Percentiles rank a stretch among this genome's conserved stretches.
phyloP scores from a whole-genome alignment of 2,113 vertebrate species.

The Pimephales promelas region DNA sequence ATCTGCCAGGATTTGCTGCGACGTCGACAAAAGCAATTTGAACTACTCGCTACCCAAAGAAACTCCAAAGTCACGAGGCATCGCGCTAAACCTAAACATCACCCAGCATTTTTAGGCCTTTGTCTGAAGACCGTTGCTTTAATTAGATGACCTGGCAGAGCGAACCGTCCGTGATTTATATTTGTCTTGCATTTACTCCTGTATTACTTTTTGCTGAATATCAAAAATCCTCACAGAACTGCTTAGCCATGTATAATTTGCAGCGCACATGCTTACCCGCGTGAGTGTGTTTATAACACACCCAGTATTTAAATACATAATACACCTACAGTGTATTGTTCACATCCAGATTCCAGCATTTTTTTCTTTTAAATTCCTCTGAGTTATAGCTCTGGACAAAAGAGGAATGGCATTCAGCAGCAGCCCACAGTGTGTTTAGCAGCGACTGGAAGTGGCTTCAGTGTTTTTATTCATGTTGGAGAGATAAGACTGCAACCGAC shows the following conservation, averaged over 20 bases:
- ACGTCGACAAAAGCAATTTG: slow-evolving; percentile 68
- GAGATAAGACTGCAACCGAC: slow-evolving; percentile 71
- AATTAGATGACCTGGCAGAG: slow-evolving; percentile 35
- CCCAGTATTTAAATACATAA: slow-evolving; percentile 52
- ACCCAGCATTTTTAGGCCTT: slow-evolving; percentile 1
- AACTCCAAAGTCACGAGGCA: slow-evolving; percentile 29
- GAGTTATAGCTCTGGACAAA: slow-evolving; percentile 57
- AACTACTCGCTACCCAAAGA: slow-evolving; percentile 44
- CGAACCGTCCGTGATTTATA: slow-evolving; percentile 26
- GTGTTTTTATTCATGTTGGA: slow-evolving; percentile 71
- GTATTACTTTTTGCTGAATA: slow-evolving; percentile 49
- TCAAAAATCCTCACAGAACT: slow-evolving; percentile 38
- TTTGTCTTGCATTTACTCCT: slow-evolving; percentile 37
- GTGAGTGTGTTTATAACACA: slow-evolving; percentile 53
- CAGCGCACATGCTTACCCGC: slow-evolving; percentile 35
- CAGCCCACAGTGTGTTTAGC: slow-evolving; percentile 54
- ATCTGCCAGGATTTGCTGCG: slow-evolving; percentile 65
- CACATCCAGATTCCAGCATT: slow-evolving; percentile 20
- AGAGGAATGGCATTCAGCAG: slow-evolving; percentile 53
- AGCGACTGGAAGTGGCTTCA: slow-evolving; percentile 68
- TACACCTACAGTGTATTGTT: slow-evolving; percentile 55
- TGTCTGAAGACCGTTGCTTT: slow-evolving; percentile 22
- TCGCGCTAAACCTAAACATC: slow-evolving; percentile 25
- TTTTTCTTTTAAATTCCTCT: slow-evolving; percentile 50
- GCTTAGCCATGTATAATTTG: slow-evolving; percentile 50